A percentile compares a stretch with the other conserved stretches of the same genome.
phyloP scores from a whole-genome alignment of 2,888 invertebrate species.

The Osmoderma eremita region DNA sequence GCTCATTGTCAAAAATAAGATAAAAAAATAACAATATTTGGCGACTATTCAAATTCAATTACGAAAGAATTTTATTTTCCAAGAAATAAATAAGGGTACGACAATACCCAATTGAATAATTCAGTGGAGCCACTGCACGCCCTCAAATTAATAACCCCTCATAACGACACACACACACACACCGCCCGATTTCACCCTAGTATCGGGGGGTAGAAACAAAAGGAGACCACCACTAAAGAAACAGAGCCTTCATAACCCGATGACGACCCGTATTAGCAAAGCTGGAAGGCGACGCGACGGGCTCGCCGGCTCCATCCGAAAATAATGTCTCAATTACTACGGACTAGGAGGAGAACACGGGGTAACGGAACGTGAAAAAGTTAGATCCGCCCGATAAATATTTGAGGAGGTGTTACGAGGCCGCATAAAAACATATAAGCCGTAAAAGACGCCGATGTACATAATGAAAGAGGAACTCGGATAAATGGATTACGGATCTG shows the following conservation, averaged over 20 bases:
- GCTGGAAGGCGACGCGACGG: not conserved
- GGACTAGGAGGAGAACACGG: slow-evolving; percentile 7
- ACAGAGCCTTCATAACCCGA: not conserved
- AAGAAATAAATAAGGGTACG: too few species aligned
- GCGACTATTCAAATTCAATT: too few species aligned
- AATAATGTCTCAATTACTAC: slow-evolving; percentile 31
- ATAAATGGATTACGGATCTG: slow-evolving; percentile 45
- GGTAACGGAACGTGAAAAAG: slow-evolving; percentile 31
- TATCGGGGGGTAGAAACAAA: not conserved
- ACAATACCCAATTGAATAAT: not conserved
- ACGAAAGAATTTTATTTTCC: too few species aligned
- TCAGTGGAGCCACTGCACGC: not conserved
- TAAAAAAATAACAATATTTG: too few species aligned
- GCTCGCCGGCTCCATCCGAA: slow-evolving; percentile 3
- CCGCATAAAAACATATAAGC: slow-evolving; percentile 40
- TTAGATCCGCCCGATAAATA: slow-evolving; percentile 36
- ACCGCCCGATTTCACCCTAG: not conserved
- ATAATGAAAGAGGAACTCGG: slow-evolving; percentile 40
- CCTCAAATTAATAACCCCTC: slow-evolving; percentile 16
- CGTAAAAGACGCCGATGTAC: slow-evolving; percentile 40
- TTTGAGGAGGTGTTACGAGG: slow-evolving; percentile 36
- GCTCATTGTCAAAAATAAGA: too few species aligned
- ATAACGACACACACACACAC: not conserved
- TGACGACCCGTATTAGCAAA: not conserved
- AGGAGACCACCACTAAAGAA: not conserved